phyloP scores from a whole-genome alignment of 2,113 vertebrate species.

The Rutilus rutilus region DNA sequence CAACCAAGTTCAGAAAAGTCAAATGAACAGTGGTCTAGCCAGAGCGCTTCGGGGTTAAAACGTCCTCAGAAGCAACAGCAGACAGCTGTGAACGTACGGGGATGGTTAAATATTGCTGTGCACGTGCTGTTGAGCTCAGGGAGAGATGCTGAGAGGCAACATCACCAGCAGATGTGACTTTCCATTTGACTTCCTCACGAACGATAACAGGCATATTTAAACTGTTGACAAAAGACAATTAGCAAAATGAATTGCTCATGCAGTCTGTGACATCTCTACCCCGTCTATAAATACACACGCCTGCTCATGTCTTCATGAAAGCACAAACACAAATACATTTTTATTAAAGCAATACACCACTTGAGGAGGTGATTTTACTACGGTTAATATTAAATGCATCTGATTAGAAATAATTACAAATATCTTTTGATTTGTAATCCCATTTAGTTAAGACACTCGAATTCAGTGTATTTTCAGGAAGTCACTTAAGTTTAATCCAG shows the following conservation, averaged over 20 bases:
- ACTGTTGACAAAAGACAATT: slow-evolving; percentile 16
- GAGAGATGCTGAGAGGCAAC: background rate
- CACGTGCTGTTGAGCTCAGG: background rate
- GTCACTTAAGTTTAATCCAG: slow-evolving; percentile 11
- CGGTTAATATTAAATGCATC: background rate
- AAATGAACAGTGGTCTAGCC: background rate
- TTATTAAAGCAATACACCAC: background rate
- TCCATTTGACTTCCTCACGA: slow-evolving; percentile 8
- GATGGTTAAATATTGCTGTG: slow-evolving; percentile 9
- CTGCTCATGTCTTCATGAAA: background rate
- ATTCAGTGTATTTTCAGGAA: background rate
- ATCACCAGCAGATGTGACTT: background rate
- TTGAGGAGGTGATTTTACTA: background rate
- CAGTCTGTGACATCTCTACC: slow-evolving; percentile 5
- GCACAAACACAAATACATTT: background rate
- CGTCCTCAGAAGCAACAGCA: background rate
- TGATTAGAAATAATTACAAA: slow-evolving; percentile 1
- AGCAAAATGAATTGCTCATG: slow-evolving; percentile 19
- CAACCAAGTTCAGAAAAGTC: background rate
- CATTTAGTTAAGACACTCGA: background rate
- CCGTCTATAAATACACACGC: background rate
- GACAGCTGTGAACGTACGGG: background rate
- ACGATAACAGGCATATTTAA: slow-evolving; percentile 15
- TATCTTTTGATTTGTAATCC: background rate
- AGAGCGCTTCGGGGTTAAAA: background rate